Base-by-base conservation (phyloP, 1,140 invertebrate genomes). In the Antheraea mylitta region DNA sequence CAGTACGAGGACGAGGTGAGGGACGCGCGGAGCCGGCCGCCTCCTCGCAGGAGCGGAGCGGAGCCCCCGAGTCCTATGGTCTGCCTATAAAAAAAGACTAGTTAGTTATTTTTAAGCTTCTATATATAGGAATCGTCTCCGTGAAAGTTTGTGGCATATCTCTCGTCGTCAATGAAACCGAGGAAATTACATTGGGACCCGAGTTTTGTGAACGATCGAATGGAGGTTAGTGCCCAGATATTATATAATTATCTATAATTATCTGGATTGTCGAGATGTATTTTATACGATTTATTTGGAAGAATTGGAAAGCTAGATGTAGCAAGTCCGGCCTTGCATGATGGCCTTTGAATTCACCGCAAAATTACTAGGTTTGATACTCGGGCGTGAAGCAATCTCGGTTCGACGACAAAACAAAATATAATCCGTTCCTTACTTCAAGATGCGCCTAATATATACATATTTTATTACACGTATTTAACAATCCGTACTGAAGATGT, bases 51-150 rank as follows among this genome's bases (percentile, higher is more conserved):
- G 53, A 66, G 58, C 53, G 63, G 63, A 38, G 5, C 64, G 69
- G 72, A 72, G 73, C 72, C 68, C 76, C 79, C 78, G 73, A 82
- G 78, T 84, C 86, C 82, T 13, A 83, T 69, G 82, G 82, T 86
- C 85, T 84, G 85, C 87, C 82, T 83, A 83, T 83, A 78, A 86
- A 87, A 65, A 82, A 88, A 90, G 83, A 88, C 86, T 89, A 90
- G 82, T 90, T 89, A 88, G 78, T 86, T 89, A 90, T 83, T 86
- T 84, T 87, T 89, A 89, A 90, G 88, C 86, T 87, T 89, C 80
- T 84, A 86, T 80, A 74, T 87, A 80, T 86, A 85, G 70, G 75
- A 78, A 82, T 81, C 79, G 80, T 86, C 78, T 85, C 80, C 80
- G 69, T 85, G 77, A 82, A 72, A 16, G 59, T 64, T 81, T 83